These are phyloP conservation scores for Amiota minor DNA, from an alignment of 2,888 invertebrate species.

Conservation along the genomic window DNA sequence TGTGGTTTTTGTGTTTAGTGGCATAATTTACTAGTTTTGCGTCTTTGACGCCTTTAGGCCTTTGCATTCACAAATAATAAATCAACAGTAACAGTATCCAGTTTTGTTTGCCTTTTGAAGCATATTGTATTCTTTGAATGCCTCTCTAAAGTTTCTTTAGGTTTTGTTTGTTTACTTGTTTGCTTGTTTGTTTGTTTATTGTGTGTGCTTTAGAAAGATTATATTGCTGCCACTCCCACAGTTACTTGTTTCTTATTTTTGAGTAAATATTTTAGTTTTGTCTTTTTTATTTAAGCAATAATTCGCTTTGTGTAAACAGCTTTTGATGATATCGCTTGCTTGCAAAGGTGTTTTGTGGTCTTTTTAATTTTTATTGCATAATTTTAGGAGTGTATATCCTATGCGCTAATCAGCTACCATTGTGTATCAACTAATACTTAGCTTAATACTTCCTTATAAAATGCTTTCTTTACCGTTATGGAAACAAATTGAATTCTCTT, in stretches of 20 bases:
- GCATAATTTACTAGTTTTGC: background rate
- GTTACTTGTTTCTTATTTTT: background rate
- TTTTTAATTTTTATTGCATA: conserved; percentile 59
- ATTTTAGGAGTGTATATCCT: conserved; percentile 44
- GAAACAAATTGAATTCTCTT: too few species aligned
- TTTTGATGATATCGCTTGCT: background rate
- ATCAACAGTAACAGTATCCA: background rate
- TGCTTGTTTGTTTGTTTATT: conserved; percentile 24
- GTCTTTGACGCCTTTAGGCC: background rate
- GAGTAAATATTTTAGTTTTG: conserved; percentile 60
- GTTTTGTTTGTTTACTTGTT: conserved; percentile 15
- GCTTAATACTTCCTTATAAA: too few species aligned
- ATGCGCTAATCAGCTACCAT: too few species aligned
- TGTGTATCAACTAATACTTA: too few species aligned
- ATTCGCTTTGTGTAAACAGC: conserved; percentile 42
- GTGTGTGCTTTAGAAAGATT: conserved; percentile 38
- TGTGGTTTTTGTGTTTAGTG: conserved; percentile 8
- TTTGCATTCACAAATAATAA: background rate
- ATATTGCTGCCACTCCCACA: background rate
- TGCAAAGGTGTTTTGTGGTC: conserved; percentile 32
- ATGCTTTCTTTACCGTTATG: too few species aligned
- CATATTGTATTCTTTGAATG: too few species aligned
- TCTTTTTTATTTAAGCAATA: conserved; percentile 56
- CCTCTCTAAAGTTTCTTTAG: background rate
- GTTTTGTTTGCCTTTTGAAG: conserved; percentile 5